Base-by-base conservation (phyloP, 1,140 invertebrate genomes). In the Heterodera schachtii region DNA sequence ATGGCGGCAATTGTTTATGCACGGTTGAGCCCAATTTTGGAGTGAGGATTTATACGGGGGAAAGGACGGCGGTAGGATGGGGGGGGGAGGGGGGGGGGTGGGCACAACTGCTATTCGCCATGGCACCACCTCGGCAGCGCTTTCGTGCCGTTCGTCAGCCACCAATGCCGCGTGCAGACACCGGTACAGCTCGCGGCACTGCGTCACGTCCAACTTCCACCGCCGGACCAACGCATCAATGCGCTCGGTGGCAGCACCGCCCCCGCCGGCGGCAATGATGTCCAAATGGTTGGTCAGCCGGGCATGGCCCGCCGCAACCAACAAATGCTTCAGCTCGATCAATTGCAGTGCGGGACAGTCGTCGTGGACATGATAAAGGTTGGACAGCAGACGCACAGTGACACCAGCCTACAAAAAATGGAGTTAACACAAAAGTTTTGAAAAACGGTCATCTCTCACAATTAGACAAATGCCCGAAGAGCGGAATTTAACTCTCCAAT, bases 381-480 rank as follows among this genome's bases (percentile, higher is more conserved):
- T 87, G 13, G 86, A 86, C 49, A 87, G 81, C 16, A 86, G 84
- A 47, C 82, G 86, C 19, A 86, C 84, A 47, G 84, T 74, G 44
- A 69, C 84, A 7, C 86, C 85, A 13, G 86, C 86, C 84, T 85
- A 52, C 46, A 85, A 84, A 79, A n/a, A 19, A 83, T 16, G 75
- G 21, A 41, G 46, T 13, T 31, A 8, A 46, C 21, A n/a, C 49
- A 52, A 6, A 52, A 8, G 6, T 2, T 52, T 52, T 52, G 6
- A 8, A 52, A 11, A 52, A 52, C 49, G 6, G 6, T 52, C 49
- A 11, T 52, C 1, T 31, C 31, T 31, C 31, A 31, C 31, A 31
- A 31, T 31, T 31, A 31, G 31, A 31, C 31, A 31, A 31, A 31
- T 31, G 31, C 31, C 31, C 31, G 31, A 31, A 31, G 31, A 31